phyloP scores from a whole-genome alignment of 2,888 invertebrate species.

The Eilema griseolum region DNA sequence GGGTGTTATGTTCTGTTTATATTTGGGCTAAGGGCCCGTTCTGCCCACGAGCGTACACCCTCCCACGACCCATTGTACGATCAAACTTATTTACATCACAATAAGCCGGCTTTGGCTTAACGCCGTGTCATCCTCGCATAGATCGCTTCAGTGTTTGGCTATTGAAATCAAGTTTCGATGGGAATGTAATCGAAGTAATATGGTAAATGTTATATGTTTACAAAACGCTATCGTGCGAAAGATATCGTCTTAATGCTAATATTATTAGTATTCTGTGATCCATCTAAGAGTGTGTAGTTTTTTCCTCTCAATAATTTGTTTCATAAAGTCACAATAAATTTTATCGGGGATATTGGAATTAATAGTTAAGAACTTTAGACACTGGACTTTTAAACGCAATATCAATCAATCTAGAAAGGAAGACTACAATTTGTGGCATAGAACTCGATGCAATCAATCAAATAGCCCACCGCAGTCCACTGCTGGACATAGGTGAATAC shows the following conservation, averaged over 20 bases:
- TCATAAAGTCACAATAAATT: neutral
- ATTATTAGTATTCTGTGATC: too few relatives aligned
- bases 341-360: neutral
- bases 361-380: neutral
- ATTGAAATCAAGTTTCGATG: conserved; percentile 36
- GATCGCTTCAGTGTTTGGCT: conserved; percentile 44
- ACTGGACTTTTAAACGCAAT: neutral
- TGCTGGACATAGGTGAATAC: too few relatives aligned
- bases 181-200: conserved; percentile 13
- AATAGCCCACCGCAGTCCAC: too few relatives aligned
- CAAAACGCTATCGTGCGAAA: neutral
- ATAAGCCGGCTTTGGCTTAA: conserved; percentile 76
- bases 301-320: neutral
- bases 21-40: conserved; percentile 67
- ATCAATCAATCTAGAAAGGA: neutral
- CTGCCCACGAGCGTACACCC: conserved; percentile 78
- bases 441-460: too few relatives aligned
- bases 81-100: conserved; percentile 84
- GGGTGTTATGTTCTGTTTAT: conserved; percentile 70
- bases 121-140: conserved; percentile 68
- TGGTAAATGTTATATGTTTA: conserved; percentile 1
- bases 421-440: too few relatives aligned
- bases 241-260: neutral
- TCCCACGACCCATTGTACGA: conserved; percentile 79
- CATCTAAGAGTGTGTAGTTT: neutral